Conservation (phyloP, 2,797 vertebrate species). For the Lagodon rhomboides region DNA sequence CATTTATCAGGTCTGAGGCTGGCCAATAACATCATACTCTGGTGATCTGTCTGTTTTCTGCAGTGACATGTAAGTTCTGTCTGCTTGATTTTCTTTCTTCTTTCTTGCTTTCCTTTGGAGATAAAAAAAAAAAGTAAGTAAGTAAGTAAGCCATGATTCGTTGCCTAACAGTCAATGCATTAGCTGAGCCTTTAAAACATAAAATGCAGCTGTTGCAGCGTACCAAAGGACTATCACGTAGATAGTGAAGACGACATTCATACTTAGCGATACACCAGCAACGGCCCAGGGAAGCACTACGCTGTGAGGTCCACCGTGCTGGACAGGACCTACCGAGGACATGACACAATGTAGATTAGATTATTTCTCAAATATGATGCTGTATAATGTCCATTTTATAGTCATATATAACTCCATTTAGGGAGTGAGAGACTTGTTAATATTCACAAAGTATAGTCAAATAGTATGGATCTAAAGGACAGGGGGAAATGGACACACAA, state of each 20-base stretch:
- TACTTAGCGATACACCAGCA: constrained; percentile 19
- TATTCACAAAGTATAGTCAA: too few relatives aligned
- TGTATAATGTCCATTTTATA: too few relatives aligned
- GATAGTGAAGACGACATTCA: constrained; percentile 29
- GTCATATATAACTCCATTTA: too few relatives aligned
- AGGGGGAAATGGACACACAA: too few relatives aligned
- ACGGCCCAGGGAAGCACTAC: constrained; percentile 7
- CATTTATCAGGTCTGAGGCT: background rate
- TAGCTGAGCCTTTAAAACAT: background rate
- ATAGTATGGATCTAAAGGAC: too few relatives aligned
- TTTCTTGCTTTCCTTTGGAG: constrained; percentile 26
- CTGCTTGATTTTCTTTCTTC: constrained; percentile 17
- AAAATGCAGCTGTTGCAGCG: background rate
- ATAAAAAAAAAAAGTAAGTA: background rate
- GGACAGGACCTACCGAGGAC: background rate
- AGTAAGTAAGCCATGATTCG: background rate
- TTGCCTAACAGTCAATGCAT: background rate
- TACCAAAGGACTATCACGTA: constrained; percentile 24
- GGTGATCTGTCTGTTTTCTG: background rate
- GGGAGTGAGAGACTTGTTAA: too few relatives aligned
- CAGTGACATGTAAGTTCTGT: constrained; percentile 39
- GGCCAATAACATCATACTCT: constrained; percentile 45
- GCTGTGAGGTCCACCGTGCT: background rate
- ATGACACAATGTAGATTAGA: background rate
- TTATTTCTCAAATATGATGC: too few relatives aligned